These are phyloP conservation scores for Tachina grossa DNA, from an alignment of 2,888 invertebrate genomes.

Conservation along the genomic window DNA sequence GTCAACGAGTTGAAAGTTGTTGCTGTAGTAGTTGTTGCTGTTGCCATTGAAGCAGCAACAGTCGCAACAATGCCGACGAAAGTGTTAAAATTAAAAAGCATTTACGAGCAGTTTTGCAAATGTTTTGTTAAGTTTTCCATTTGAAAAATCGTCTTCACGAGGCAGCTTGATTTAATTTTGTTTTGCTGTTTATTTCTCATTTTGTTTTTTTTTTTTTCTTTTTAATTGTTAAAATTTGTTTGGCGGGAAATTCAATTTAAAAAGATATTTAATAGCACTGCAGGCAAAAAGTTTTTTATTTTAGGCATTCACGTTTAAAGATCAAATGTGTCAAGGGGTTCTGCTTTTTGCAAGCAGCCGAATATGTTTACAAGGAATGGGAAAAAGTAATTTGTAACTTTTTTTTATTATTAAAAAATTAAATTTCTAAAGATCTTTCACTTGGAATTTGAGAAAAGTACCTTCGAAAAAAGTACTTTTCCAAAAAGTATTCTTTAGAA, in stretches of 20 bases:
- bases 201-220: no score
- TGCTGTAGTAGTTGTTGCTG: neutral
- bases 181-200: slow-evolving; percentile 11
- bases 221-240: slow-evolving; percentile 37
- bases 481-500: no score
- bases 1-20: slow-evolving; percentile 66
- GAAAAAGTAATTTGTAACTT: neutral
- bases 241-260: slow-evolving; percentile 66
- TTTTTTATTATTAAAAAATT: no score
- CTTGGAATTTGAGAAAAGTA: no score
- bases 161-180: slow-evolving; percentile 23
- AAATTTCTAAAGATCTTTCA: no score
- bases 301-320: slow-evolving; percentile 1
- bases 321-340: slow-evolving; percentile 25
- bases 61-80: slow-evolving; percentile 40
- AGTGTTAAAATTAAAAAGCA: slow-evolving; percentile 67
- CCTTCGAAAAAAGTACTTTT: no score
- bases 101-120: slow-evolving; percentile 62
- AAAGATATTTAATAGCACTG: slow-evolving; percentile 58
- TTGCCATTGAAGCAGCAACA: slow-evolving; percentile 18
- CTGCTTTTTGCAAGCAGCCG: neutral
- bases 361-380: neutral
- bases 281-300: slow-evolving; percentile 43
- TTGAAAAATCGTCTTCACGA: slow-evolving; percentile 4
- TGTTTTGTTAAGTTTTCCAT: slow-evolving; percentile 45